These are phyloP conservation scores for Alethe diademata DNA, from an alignment of 2,113 vertebrate genomes.

Conservation along the genomic window DNA sequence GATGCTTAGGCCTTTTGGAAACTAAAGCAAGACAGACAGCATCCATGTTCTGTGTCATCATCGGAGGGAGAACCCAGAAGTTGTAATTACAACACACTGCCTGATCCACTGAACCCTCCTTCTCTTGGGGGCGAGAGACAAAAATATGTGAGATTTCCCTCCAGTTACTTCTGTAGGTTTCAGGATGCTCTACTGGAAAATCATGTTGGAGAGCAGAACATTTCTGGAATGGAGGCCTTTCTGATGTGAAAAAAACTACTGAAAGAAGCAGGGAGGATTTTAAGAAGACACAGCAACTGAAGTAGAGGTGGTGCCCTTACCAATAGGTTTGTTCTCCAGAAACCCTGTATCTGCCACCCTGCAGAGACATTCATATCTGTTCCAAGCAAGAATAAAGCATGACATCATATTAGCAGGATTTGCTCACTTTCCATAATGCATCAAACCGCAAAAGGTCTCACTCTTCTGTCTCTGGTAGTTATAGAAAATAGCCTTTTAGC, in stretches of 20 bases:
- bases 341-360: not conserved
- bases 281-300: not conserved
- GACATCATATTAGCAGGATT: not conserved
- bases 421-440: not conserved
- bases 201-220: fast-evolving
- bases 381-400: not conserved
- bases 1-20: not conserved
- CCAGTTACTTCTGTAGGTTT: not conserved
- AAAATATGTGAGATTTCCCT: not conserved
- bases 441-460: not conserved
- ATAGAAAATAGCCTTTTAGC: not conserved
- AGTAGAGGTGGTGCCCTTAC: not conserved
- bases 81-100: not conserved
- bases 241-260: not conserved
- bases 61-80: not conserved
- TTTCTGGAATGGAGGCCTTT: not conserved
- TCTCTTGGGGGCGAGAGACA: not conserved
- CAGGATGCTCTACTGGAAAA: not conserved
- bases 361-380: not conserved
- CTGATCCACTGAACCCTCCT: not conserved
- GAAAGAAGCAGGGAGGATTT: not conserved
- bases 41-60: not conserved
- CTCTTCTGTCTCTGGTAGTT: not conserved
- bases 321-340: not conserved
- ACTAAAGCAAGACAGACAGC: not conserved